phyloP scores from a whole-genome alignment of 2,113 vertebrate species.

The Takifugu flavidus region DNA sequence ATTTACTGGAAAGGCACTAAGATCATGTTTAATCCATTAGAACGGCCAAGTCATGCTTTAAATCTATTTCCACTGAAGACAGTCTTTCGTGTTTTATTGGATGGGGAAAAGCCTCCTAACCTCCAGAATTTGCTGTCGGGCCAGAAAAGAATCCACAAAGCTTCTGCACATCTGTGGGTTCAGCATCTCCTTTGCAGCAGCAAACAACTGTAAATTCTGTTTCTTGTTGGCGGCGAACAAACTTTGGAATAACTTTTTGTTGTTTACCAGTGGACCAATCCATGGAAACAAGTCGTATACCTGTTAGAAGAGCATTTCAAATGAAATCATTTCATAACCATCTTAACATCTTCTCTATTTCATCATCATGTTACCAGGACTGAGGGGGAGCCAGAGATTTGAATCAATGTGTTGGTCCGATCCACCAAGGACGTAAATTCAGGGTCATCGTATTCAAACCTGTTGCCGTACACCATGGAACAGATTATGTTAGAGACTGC shows the following conservation, averaged over 20 bases:
- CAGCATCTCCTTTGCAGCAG: conserved; percentile 34
- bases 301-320: conserved; percentile 9
- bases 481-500: conserved; percentile 49
- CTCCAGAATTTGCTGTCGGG: conserved; percentile 27
- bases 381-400: neutral
- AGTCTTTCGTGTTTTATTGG: too few relatives aligned
- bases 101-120: conserved; percentile 7
- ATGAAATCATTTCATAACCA: neutral
- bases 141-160: conserved; percentile 44
- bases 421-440: conserved; percentile 27
- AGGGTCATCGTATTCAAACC: conserved; percentile 50
- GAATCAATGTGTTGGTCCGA: neutral
- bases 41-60: too few relatives aligned
- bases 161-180: conserved; percentile 47
- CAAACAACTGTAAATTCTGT: conserved; percentile 9
- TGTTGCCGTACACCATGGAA: conserved; percentile 49
- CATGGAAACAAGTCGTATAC: conserved; percentile 43
- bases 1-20: too few relatives aligned
- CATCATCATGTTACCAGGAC: conserved; percentile 2
- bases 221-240: rapidly evolving
- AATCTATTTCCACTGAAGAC: too few relatives aligned
- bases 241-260: neutral
- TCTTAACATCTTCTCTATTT: neutral
- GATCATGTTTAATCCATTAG: too few relatives aligned
- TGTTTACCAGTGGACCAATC: neutral